Conservation (phyloP, 2,797 vertebrate species). For the Urophycis tenuis region DNA sequence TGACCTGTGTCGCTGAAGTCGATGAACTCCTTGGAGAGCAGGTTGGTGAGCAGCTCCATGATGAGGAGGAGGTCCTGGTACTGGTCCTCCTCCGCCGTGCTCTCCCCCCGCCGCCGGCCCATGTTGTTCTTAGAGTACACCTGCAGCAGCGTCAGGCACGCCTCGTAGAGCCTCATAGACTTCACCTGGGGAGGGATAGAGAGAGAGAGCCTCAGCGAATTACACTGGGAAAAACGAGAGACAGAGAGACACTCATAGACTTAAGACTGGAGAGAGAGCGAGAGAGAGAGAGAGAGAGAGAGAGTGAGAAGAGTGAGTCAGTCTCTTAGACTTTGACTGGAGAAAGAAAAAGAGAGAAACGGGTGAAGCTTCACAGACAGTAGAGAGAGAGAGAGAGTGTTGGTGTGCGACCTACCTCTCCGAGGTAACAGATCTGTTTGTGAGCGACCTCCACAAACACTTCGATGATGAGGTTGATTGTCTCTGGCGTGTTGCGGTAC, state of each 20-base stretch:
- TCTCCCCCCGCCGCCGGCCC: slow-evolving; percentile 84
- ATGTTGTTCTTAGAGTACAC: slow-evolving; percentile 98
- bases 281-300: background rate
- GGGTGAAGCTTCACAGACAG: slow-evolving; percentile 88
- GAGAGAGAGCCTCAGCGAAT: background rate
- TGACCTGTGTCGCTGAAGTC: slow-evolving; percentile 98
- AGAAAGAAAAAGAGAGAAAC: background rate
- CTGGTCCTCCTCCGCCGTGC: slow-evolving; percentile 92
- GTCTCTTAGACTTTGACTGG: slow-evolving; percentile 95
- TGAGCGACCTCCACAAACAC: slow-evolving; percentile 99
- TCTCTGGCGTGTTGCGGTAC: slow-evolving; percentile 96
- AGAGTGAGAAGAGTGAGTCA: background rate
- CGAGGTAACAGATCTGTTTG: slow-evolving; percentile 98
- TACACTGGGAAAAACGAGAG: background rate
- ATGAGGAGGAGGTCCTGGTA: slow-evolving; percentile 99
- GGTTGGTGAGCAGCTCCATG: slow-evolving; percentile 98
- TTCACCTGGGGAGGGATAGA: slow-evolving; percentile 73
- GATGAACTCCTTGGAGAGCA: slow-evolving; percentile 98
- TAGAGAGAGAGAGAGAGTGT: slow-evolving; percentile 37
- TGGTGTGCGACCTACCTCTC: slow-evolving; percentile 76
- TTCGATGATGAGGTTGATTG: slow-evolving; percentile 98
- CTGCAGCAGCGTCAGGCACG: slow-evolving; percentile 92
- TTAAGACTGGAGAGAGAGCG: slow-evolving; percentile 71
- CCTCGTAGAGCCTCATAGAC: slow-evolving; percentile 98
- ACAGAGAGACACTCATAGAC: slow-evolving; percentile 85